Evolutionary conservation across 2,888 invertebrate genomes (phyloP).

Genomic region (Lapara coniferarum): DNA sequence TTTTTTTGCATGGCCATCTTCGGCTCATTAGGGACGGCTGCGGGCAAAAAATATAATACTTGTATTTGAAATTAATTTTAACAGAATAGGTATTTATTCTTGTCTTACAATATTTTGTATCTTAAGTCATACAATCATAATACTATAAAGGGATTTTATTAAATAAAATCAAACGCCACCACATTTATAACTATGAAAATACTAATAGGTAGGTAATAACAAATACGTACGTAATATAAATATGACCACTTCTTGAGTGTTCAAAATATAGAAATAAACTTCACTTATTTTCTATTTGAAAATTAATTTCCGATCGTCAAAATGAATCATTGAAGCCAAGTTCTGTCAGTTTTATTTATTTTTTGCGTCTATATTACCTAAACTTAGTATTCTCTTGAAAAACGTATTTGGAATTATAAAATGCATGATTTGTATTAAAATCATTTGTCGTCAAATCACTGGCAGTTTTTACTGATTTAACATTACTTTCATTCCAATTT

Average conservation of each 20-base stretch:
- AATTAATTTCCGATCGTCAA: constrained; percentile 4
- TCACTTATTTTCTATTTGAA: background rate
- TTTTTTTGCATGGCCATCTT: too few species aligned
- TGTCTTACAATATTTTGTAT: too few species aligned
- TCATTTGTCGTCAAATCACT: background rate
- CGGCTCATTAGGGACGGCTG: too few species aligned
- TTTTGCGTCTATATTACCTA: background rate
- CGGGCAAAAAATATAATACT: too few species aligned
- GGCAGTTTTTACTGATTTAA: background rate
- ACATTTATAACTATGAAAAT: background rate
- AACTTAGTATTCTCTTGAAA: constrained; percentile 12
- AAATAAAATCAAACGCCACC: background rate
- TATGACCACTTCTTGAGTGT: background rate
- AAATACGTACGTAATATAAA: constrained; percentile 8
- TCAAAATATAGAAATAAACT: background rate
- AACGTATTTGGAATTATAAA: constrained; percentile 14
- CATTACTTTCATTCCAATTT: constrained; percentile 2
- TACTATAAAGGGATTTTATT: background rate
- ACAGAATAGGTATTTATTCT: too few species aligned
- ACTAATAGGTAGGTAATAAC: background rate
- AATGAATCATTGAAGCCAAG: background rate
- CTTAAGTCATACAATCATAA: background rate
- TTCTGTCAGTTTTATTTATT: background rate
- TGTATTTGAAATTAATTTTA: too few species aligned
- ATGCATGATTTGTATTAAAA: constrained; percentile 9